Evolutionary conservation across 1,140 invertebrate genomes (phyloP), one percentile per base, ranked within the genome.

Genomic region (Trichonephila clavipes): DNA sequence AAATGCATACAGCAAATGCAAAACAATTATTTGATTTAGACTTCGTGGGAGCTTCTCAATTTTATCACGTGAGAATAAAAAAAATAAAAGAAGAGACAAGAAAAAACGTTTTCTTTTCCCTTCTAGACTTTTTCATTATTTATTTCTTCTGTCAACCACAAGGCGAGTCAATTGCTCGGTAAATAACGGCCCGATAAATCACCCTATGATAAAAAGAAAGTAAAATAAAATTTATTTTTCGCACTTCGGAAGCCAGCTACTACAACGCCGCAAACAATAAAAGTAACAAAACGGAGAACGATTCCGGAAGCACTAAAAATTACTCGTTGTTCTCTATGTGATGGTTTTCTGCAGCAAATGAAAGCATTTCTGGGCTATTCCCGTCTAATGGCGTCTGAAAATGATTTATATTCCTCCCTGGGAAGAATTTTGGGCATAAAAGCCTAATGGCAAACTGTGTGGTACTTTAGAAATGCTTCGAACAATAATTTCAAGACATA

Each of bases 61-160:
- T 83, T 83, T 83, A 83, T 59, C 40, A 83, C 58, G 82, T 83
- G 82, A 83, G 82, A 77, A 77, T 77, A 77, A 83, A 44, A 83
- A 59, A 58, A 83, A 59, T 1, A 40, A 40, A 40, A 40, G 34
- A 40, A 40, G 34, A 40, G 34, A 40, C 2, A 40, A 40, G 7
- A 21, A 40, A 77, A 77, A 87, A 87, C 28, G 28, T 64, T 87
- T 87, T 87, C 16, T 24, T 64, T 66, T 62, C 58, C 85, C 59
- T 62, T 19, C n/a, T 28, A 16, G 24, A n/a, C n/a, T 58, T 87
- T 87, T 87, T 64, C 61, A 64, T 87, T 87, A 87, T 87, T 87
- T 87, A 87, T 87, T 87, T 87, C 85, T 87, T 66, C 58, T 87
- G 85, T 87, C 85, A 87, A 87, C 85, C 85, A 87, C 85, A 87